These are phyloP conservation scores for Leptinotarsa juncta DNA, from an alignment of 2,888 invertebrate species.

Conservation along the genomic window DNA sequence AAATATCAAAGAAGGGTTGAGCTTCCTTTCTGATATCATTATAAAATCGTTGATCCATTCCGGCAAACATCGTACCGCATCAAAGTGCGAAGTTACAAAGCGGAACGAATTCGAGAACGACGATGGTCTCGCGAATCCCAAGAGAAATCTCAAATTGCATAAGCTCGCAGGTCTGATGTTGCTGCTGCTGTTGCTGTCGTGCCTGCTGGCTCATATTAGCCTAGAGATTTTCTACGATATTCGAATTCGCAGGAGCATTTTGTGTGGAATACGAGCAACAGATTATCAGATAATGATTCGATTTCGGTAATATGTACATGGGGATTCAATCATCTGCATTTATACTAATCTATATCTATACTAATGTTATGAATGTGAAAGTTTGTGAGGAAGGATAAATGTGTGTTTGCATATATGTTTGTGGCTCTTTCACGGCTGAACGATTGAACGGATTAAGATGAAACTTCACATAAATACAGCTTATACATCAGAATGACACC, in stretches of 20 bases:
- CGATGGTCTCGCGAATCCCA: conserved; percentile 51
- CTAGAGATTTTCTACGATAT: conserved; percentile 1
- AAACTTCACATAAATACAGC: too few relatives aligned
- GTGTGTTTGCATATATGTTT: too few relatives aligned
- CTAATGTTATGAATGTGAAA: not conserved
- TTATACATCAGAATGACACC: too few relatives aligned
- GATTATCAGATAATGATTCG: not conserved
- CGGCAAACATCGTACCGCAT: conserved; percentile 43
- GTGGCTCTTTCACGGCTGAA: too few relatives aligned
- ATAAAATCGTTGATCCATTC: conserved; percentile 35
- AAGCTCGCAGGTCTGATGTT: conserved; percentile 50
- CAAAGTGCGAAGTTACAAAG: conserved; percentile 52
- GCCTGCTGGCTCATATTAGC: not conserved
- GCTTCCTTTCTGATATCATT: conserved; percentile 17
- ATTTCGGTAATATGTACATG: not conserved
- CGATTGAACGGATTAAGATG: too few relatives aligned
- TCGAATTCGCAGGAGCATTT: conserved; percentile 4
- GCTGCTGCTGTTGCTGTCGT: conserved; percentile 19
- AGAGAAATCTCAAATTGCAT: conserved; percentile 62
- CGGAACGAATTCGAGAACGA: conserved; percentile 53
- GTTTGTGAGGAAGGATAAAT: too few relatives aligned
- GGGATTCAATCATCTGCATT: not conserved
- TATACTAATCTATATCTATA: not conserved
- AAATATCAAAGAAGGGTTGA: conserved; percentile 21
- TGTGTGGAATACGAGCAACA: not conserved